Base-by-base conservation (phyloP, 2,797 vertebrate species). In the Rhinogobio ventralis region DNA sequence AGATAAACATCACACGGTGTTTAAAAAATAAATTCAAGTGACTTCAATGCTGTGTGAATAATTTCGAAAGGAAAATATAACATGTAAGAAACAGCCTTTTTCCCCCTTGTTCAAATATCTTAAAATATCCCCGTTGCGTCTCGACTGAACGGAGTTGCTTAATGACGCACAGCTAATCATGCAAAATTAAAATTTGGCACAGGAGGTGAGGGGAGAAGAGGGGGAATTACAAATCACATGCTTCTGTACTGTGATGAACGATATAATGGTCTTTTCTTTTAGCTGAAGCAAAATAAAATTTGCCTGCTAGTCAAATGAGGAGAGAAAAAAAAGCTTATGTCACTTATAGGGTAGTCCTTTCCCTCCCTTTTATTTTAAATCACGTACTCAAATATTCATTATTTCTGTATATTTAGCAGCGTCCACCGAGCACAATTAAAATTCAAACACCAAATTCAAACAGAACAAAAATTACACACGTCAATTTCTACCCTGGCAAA, bases 161-260 rank as follows among this genome's bases (percentile, higher is more conserved):
- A 98, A 98, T 98, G 97, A 98, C 95, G 96, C 97, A 98, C 95
- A 97, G 97, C 97, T 99, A 99, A 99, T 99, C 97, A 98, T 97
- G 96, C 96, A 97, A 97, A 98, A 99, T 98, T 97, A 97, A 97
- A 98, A 98, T 97, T 96, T 97, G 96, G 96, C 94, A 95, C 94
- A 13, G 82, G 86, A 86, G 88, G 85, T 62, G 80, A 66, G 67
- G 75, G 67, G 85, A 85, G 84, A 87, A 85, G 62, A 89, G 79
- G 88, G 95, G 92, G 94, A 94, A 93, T 95, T 95, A 95, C 95
- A 95, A 96, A 97, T 97, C 97, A 97, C 97, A 97, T 95, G 95
- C 96, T 95, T 96, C 95, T 95, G 95, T 94, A 93, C 94, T 92
- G 95, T 96, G 96, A 97, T 96, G 96, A 97, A 96, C 95, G 95